Base-by-base conservation (phyloP, 1,140 invertebrate species). In the Tetramorium alpestre region DNA sequence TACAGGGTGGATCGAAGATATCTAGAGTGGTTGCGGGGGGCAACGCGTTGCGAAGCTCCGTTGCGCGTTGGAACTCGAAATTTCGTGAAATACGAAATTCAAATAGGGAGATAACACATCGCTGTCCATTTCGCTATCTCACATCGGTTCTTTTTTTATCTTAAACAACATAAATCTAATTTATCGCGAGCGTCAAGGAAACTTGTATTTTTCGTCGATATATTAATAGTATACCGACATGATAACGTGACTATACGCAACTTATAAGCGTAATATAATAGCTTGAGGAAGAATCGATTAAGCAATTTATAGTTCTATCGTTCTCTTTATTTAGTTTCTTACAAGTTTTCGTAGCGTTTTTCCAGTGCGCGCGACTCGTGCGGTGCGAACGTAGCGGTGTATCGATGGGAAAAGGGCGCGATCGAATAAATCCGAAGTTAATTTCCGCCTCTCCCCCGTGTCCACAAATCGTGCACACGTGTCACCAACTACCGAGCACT, bases 1-100 rank as follows among this genome's bases (percentile, higher is more conserved):
- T 33, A 73, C 18, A 73, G 13, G 54, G 64, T n/a, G 77, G 77
- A 81, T 81, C 77, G 77, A 81, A 81, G 65, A 56, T 70, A 70
- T 41, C 47, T 56, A 44, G 49, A 41, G 18, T 70, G 33, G 47
- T 81, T 47, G 77, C 28, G 60, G 44, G 77, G n/a, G 44, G 47
- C 44, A 38, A n/a, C 77, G 41, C n/a, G 58, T 64, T 22, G n/a
- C 4, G 60, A 25, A 69, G 47, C 13, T 67, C 28, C 13, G 44
- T 8, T 65, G 22, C 1, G 69, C 28, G 1, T 56, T 13, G 22
- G 38, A 58, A 54, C 33, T 75, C 22, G 47, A 54, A 54, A 41
- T 81, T 69, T 70, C 60, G 6, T 0, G 22, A 62, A 47, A 62
- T 44, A 11, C 16, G 6, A 60, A 76, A 62, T 75, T 75, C 7